A percentile compares a stretch with the other conserved stretches of the same genome.
These are phyloP conservation scores for Spizella passerina DNA, from an alignment of 2,797 vertebrate species.

Conservation along the genomic window DNA sequence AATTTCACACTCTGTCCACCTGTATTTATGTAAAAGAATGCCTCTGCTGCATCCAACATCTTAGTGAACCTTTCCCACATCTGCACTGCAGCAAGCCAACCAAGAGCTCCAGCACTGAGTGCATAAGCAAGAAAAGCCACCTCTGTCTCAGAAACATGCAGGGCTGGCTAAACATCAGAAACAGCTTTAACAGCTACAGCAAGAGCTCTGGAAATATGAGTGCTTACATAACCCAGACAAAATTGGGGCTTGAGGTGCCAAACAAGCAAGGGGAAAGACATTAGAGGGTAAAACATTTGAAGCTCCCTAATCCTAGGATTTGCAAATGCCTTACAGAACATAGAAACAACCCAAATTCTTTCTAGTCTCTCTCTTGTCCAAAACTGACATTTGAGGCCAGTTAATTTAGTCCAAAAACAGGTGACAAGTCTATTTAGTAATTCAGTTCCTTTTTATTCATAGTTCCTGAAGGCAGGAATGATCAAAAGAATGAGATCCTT, in stretches of 20 bases:
- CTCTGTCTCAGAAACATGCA: background rate
- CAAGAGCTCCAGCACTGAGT: background rate
- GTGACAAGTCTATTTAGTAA: background rate
- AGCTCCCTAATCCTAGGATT: background rate
- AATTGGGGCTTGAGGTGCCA: background rate
- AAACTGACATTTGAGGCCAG: background rate
- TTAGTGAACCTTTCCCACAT: background rate
- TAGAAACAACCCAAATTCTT: background rate
- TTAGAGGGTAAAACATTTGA: background rate
- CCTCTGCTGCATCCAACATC: background rate
- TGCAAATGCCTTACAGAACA: background rate
- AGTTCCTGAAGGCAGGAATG: background rate
- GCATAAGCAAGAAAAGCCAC: background rate
- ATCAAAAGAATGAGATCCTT: background rate
- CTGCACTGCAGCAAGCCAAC: background rate
- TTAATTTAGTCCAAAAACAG: background rate
- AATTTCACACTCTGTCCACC: background rate
- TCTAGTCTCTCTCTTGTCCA: background rate
- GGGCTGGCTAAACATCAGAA: rapidly evolving
- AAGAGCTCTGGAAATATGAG: background rate
- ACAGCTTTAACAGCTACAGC: background rate
- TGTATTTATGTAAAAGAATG: background rate
- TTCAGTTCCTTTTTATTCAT: background rate
- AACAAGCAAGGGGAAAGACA: background rate
- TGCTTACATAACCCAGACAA: background rate